phyloP scores from a whole-genome alignment of 2,113 vertebrate genomes.

The Melanerpes aurifrons region DNA sequence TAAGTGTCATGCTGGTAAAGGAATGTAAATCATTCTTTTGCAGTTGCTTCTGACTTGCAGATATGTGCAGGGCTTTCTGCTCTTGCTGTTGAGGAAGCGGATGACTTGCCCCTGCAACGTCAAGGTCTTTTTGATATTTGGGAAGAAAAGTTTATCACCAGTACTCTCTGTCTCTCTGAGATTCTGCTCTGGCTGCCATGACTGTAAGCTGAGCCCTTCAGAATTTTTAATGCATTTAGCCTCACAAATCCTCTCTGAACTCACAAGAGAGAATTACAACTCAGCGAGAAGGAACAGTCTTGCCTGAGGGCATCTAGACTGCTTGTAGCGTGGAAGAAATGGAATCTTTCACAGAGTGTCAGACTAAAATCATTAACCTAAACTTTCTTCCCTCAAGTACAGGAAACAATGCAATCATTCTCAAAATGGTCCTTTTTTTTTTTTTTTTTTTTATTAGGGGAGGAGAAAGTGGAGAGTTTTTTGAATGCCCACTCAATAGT shows the following conservation, averaged over 20 bases:
- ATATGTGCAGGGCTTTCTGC: not conserved
- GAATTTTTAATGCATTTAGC: conserved; percentile 24
- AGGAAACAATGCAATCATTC: not conserved
- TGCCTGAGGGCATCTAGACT: conserved; percentile 23
- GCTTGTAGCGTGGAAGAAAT: not conserved
- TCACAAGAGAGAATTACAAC: not conserved
- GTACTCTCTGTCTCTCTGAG: not conserved
- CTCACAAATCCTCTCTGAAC: conserved; percentile 26
- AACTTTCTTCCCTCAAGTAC: not conserved
- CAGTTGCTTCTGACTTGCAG: not conserved
- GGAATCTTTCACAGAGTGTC: not conserved
- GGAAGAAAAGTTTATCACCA: not conserved
- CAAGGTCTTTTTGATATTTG: not conserved
- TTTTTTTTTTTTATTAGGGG: not conserved
- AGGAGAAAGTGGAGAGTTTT: not conserved
- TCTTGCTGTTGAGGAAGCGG: not conserved
- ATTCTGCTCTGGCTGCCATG: not conserved
- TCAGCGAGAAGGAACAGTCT: not conserved
- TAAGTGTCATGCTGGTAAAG: not conserved
- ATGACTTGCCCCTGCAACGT: not conserved
- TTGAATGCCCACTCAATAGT: not conserved
- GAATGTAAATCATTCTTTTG: not conserved
- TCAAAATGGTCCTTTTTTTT: not conserved
- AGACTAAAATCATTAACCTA: conserved; percentile 15
- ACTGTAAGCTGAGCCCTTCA: not conserved